Base-by-base conservation (phyloP, 2,797 vertebrate species). In the Sebastes umbrosus region DNA sequence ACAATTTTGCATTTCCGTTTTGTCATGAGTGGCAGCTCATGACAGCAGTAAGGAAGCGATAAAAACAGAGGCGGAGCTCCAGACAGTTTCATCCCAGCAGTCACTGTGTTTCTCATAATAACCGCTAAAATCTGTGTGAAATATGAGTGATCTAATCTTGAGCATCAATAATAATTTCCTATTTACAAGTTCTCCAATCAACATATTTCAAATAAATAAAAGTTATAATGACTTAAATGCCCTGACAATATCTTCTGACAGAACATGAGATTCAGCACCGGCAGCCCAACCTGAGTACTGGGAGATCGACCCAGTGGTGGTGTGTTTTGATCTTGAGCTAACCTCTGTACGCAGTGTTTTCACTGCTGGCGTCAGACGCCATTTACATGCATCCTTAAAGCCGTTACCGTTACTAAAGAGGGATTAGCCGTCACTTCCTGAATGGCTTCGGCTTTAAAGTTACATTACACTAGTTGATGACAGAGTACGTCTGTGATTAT, bases 341-440 rank as follows among this genome's bases (percentile, higher is more conserved):
- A 52, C 52, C 10, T 68, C 64, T 34, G 62, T 78, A n/a, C n/a
- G 2, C 67, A 36, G 25, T 74, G 67, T 83, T 80, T 79, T 81
- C 63, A 83, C 73, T 71, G 79, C 73, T 77, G 62, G 75, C 72
- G 84, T 82, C 84, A 79, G 62, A 86, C 85, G 84, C 62, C 65
- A 74, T 69, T 91, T 84, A 82, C 77, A 80, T 71, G 85, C 77
- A 86, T 84, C 86, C 82, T 87, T 79, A 85, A 86, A 90, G 55
- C 79, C 36, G 27, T 72, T 87, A 88, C 88, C 84, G 87, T 76
- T 63, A 81, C 76, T 88, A 88, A 90, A 75, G 80, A 86, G 27
- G 90, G 90, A 93, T 94, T 94, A 94, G 65, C 68, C 32, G 62
- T 62, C 16, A 76, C 86, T 91, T 94, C 93, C 89, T 85, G 84